Evolutionary conservation across 2,797 vertebrate species (phyloP).

Genomic region (Enteromius fasciolatus): DNA sequence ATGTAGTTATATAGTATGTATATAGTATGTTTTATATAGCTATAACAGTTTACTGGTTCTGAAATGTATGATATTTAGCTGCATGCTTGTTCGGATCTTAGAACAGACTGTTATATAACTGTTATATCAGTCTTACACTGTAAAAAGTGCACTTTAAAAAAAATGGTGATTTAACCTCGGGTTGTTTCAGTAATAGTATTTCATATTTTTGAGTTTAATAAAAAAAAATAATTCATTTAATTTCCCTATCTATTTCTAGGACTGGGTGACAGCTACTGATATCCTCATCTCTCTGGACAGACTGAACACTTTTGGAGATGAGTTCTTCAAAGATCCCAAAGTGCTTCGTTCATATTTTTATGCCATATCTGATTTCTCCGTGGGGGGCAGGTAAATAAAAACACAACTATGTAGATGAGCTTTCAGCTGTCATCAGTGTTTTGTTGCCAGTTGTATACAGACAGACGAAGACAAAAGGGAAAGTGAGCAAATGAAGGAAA

Average conservation of each 20-base stretch:
- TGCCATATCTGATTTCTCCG: slow-evolving; percentile 91
- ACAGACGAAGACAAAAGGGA: background rate
- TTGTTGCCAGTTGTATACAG: background rate
- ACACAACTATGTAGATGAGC: background rate
- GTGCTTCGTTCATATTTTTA: slow-evolving; percentile 94
- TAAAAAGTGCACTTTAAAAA: background rate
- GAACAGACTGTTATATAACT: background rate
- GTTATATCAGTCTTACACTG: background rate
- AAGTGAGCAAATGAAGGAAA: background rate
- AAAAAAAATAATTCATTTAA: background rate
- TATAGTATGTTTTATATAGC: background rate
- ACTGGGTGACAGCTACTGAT: slow-evolving; percentile 95
- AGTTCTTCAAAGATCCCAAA: slow-evolving; percentile 92
- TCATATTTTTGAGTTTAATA: background rate
- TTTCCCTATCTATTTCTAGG: slow-evolving; percentile 71
- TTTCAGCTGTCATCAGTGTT: background rate
- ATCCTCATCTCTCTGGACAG: slow-evolving; percentile 90
- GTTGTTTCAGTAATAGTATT: background rate
- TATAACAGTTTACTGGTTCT: background rate
- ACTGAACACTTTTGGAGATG: slow-evolving; percentile 93
- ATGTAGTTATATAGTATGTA: background rate
- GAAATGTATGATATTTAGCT: background rate
- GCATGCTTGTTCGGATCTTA: background rate
- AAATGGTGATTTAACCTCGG: background rate
- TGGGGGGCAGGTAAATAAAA: slow-evolving; percentile 87